A percentile compares a stretch with the other conserved stretches of the same genome.
These are phyloP conservation scores for Tachystola acroxantha DNA, from an alignment of 2,888 invertebrate genomes.

Conservation along the genomic window DNA sequence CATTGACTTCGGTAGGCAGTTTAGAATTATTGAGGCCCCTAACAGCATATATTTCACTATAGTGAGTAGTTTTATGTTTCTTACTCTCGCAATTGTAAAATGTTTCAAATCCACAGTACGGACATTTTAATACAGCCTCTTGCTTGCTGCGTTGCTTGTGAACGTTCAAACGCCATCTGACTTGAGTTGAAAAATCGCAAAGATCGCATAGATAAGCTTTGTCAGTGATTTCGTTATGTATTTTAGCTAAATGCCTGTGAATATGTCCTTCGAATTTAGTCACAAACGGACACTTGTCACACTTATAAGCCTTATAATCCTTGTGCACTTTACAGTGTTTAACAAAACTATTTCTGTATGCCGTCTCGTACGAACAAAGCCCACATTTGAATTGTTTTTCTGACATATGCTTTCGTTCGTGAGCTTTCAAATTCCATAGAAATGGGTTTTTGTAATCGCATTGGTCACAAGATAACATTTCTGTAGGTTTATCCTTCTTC, in stretches of 20 bases:
- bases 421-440: constrained; percentile 21
- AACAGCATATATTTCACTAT: constrained; percentile 16
- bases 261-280: constrained; percentile 27
- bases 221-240: constrained; percentile 27
- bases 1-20: not conserved
- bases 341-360: constrained; percentile 30
- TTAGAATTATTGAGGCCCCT: not conserved
- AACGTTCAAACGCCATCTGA: constrained; percentile 44
- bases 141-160: constrained; percentile 45
- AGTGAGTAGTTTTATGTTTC: constrained; percentile 36
- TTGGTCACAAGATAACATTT: constrained; percentile 27
- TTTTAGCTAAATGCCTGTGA: constrained; percentile 24
- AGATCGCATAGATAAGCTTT: constrained; percentile 42
- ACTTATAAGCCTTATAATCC: constrained; percentile 18
- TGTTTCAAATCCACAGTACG: constrained; percentile 40
- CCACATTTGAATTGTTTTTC: constrained; percentile 35
- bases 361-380: constrained; percentile 28
- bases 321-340: constrained; percentile 34
- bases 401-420: constrained; percentile 19
- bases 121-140: constrained; percentile 30
- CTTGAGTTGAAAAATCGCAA: constrained; percentile 49
- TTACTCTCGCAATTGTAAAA: constrained; percentile 45
- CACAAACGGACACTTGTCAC: constrained; percentile 25
- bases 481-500: constrained; percentile 7
- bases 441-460: constrained; percentile 32